phyloP scores from a whole-genome alignment of 2,113 vertebrate genomes.

The Jaculus jaculus region DNA sequence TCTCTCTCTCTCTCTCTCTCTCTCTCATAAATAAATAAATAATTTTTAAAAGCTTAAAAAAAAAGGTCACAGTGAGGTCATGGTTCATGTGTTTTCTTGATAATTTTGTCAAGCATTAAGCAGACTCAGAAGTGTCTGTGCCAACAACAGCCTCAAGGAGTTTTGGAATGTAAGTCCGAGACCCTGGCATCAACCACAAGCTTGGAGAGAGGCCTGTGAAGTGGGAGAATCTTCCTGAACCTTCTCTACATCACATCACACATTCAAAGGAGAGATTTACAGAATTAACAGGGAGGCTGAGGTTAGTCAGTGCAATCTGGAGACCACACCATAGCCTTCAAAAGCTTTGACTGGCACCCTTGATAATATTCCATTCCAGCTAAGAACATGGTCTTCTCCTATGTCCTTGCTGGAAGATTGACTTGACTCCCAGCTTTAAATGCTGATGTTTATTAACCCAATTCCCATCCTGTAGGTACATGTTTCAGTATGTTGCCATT shows the following conservation, averaged over 20 bases:
- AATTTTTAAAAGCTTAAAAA: too few species aligned
- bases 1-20: too few species aligned
- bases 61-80: neutral
- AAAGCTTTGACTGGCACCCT: slow-evolving; percentile 11
- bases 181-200: neutral
- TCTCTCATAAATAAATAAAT: too few species aligned
- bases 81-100: neutral
- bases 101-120: neutral
- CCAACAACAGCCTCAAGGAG: neutral
- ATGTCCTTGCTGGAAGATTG: neutral
- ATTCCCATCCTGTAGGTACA: neutral
- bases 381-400: neutral
- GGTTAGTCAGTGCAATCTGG: neutral
- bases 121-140: neutral
- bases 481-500: neutral
- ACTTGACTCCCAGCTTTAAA: neutral
- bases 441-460: neutral
- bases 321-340: neutral
- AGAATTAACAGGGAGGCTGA: neutral
- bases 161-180: neutral
- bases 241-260: neutral
- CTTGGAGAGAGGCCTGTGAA: neutral
- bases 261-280: neutral
- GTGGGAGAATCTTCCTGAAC: too few species aligned
- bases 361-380: neutral